These are phyloP conservation scores for Lerista edwardsae DNA, from an alignment of 2,797 vertebrate genomes.

Conservation along the genomic window DNA sequence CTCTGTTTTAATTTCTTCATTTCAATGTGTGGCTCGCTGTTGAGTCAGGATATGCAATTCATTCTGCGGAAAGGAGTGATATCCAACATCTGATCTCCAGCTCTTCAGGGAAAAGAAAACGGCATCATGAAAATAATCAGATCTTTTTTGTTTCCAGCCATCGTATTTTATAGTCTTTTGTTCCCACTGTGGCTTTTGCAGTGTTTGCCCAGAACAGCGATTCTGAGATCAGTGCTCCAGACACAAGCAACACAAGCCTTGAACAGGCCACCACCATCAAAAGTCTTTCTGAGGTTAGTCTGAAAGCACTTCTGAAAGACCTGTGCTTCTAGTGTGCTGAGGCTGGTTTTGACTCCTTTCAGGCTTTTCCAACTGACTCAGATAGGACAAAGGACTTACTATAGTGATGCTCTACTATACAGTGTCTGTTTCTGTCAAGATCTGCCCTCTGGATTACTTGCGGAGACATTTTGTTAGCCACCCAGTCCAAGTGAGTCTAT, in stretches of 20 bases:
- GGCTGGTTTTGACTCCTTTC: too few species aligned
- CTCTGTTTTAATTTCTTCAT: conserved; percentile 10
- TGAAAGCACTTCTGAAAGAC: too few species aligned
- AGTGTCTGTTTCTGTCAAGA: too few species aligned
- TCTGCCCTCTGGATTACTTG: too few species aligned
- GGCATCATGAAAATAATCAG: not conserved
- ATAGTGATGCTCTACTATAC: too few species aligned
- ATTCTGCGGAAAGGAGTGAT: not conserved
- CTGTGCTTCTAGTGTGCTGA: too few species aligned
- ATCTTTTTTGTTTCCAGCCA: not conserved
- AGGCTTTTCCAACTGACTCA: too few species aligned
- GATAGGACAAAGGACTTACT: too few species aligned
- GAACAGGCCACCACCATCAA: not conserved
- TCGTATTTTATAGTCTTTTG: too few species aligned
- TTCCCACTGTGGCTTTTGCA: not conserved
- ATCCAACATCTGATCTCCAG: not conserved
- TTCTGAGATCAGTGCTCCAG: not conserved
- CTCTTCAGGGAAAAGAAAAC: not conserved
- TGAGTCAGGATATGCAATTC: not conserved
- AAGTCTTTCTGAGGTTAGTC: too few species aligned
- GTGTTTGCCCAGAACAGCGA: not conserved
- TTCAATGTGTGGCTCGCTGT: not conserved
- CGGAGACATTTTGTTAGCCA: too few species aligned
- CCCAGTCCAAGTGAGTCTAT: too few species aligned
- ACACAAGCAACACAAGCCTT: not conserved